Base-by-base conservation (phyloP, 1,140 invertebrate species). In the Pachypeltis micranthus region DNA sequence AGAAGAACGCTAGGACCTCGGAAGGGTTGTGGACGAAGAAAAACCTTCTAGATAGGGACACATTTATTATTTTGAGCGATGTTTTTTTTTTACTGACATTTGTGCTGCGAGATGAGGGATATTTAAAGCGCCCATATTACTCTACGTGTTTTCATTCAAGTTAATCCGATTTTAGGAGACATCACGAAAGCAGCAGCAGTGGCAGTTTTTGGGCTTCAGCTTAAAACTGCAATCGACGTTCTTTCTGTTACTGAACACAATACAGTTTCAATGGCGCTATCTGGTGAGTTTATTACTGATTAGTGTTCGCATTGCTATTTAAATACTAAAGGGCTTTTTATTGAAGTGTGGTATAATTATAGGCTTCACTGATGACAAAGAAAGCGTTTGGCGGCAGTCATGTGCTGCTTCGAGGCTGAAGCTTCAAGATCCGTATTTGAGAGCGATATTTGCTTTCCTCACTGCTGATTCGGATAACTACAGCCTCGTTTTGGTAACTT, bases 361-460 rank as follows among this genome's bases (percentile, higher is more conserved):
- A 68, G 91, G 90, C 24, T 93, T 88, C 76, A 86, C 85, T 44
- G 87, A 91, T 66, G 87, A 93, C 70, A 80, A 82, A 72, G 86
- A 81, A 69, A 84, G 85, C 1, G 79, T 93, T 70, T 96, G 91
- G 89, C 77, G 82, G 62, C 86, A 87, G 77, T 86, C 85, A 66
- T 93, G 90, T 70, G 77, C 79, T 0, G 78, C 77, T 34, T 82
- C 90, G 1, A 80, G 82, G 64, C 76, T 79, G 66, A 84, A 88
- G 70, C 78, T 97, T 24, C 80, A 80, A 2, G 87, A 96, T 79
- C 88, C 93, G 1, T 95, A 96, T 77, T 80, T 98, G 31, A 80
- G 90, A 69, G 91, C 91, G 1, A 87, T 94, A 69, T 96, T 97
- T 80, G 83, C 86, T 25, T 96, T 97, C 77, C 80, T 97, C 12